Base-by-base conservation (phyloP, 2,888 invertebrate genomes). In the Hetaerina titia region DNA sequence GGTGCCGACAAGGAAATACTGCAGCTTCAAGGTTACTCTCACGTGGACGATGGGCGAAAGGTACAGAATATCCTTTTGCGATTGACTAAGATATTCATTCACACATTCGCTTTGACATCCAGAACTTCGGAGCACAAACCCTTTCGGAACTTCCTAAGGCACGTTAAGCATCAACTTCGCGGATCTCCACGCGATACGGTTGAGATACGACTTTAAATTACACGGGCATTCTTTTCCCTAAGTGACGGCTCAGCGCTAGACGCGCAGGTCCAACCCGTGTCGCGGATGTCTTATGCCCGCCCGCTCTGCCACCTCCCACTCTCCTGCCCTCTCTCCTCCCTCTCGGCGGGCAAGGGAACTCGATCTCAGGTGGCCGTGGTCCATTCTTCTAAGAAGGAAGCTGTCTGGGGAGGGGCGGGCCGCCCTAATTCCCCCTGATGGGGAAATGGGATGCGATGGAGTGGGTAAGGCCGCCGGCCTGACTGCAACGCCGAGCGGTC, bases 361-460 rank as follows among this genome's bases (percentile, higher is more conserved):
- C 31, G 13, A 22, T 25, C 81, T 31, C 81, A 81, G 25, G 81
- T 81, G 81, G 22, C 22, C 22, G 69, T 22, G 69, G 81, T 81
- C 81, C 25, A 81, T 81, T 60, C 60, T 22, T n/a, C 60, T 15
- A 56, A 57, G 22, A 56, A 57, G 60, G 90, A 60, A 60, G 90
- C 58, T 11, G 25, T 17, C 58, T 22, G 89, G n/a, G n/a, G n/a
- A 58, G 58, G 31, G 90, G 63, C 9, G 17, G 63, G 31, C 15
- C 60, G 90, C 90, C 90, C 90, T 90, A 90, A 90, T 90, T 90
- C 90, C 31, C 25, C 90, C 58, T 63, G 90, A 90, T 90, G 90
- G 90, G 31, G 89, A 89, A 89, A 89, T 89, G 89, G 69, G 81
- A 81, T 81, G 22, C 25, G 81, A 31, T 81, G 4, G 81, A 81